Evolutionary conservation across 2,888 invertebrate species (phyloP).

Genomic region (Catotricha subobsoleta): DNA sequence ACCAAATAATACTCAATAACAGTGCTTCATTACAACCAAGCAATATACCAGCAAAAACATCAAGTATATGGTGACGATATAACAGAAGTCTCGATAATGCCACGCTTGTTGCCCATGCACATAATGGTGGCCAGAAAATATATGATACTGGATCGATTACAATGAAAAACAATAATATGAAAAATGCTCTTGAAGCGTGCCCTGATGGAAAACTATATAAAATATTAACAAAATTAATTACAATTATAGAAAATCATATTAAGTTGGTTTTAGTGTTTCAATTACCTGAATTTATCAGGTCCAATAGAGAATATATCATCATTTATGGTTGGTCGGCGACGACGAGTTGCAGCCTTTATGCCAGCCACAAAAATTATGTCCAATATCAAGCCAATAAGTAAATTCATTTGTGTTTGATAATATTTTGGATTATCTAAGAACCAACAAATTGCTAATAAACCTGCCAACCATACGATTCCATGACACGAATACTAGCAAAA

Average conservation of each 20-base stretch:
- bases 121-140: conserved; percentile 41
- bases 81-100: conserved; percentile 63
- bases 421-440: conserved; percentile 46
- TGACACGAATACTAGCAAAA: conserved; percentile 61
- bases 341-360: conserved; percentile 56
- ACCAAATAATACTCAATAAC: conserved; percentile 46
- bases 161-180: conserved; percentile 55
- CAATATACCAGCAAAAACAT: conserved; percentile 56
- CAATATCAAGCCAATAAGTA: conserved; percentile 59
- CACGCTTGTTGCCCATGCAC: conserved; percentile 58
- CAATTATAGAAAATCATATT: background rate
- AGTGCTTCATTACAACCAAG: conserved; percentile 57
- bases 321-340: conserved; percentile 53
- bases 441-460: conserved; percentile 63
- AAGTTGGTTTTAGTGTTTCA: background rate
- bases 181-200: conserved; percentile 70
- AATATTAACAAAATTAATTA: background rate
- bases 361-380: conserved; percentile 63
- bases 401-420: conserved; percentile 70
- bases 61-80: conserved; percentile 73
- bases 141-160: conserved; percentile 41
- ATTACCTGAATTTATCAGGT: conserved; percentile 61
- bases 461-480: conserved; percentile 69
- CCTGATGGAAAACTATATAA: conserved; percentile 70
- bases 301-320: conserved; percentile 55